Percentiles rank a stretch among this genome's conserved stretches.
Conservation (phyloP, 2,113 vertebrate species). For the Saccopteryx leptura region DNA sequence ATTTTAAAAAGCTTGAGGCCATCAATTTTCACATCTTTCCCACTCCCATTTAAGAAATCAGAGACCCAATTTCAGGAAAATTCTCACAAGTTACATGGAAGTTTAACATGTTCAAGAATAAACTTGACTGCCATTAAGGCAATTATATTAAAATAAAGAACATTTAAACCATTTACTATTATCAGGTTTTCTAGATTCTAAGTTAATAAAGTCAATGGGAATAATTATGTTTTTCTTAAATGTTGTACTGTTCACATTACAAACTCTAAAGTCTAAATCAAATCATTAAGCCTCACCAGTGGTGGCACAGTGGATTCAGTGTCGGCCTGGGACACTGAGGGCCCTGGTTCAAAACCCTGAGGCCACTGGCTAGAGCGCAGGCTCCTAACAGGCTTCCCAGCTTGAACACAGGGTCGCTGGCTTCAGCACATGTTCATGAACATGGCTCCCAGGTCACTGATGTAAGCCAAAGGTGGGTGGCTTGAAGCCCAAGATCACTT, state of each 20-base stretch:
- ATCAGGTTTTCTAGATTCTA: conserved; percentile 21
- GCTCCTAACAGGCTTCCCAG: too few species aligned
- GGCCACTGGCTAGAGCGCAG: too few species aligned
- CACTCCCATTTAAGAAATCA: conserved; percentile 67
- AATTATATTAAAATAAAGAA: conserved; percentile 63
- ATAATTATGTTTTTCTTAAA: conserved; percentile 33
- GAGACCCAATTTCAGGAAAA: conserved; percentile 67
- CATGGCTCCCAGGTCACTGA: too few species aligned
- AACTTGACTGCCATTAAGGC: conserved; percentile 23
- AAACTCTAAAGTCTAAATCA: conserved; percentile 47
- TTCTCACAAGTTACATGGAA: conserved; percentile 63
- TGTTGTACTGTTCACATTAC: conserved; percentile 1
- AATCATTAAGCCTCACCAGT: neutral
- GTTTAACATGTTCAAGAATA: conserved; percentile 44
- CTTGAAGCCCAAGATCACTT: too few species aligned
- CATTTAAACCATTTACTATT: neutral
- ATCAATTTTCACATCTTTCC: conserved; percentile 73
- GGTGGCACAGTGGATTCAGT: too few species aligned
- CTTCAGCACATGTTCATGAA: too few species aligned
- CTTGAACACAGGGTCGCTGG: too few species aligned
- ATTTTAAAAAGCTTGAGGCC: conserved; percentile 75
- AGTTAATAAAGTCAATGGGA: conserved; percentile 54
- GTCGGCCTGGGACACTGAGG: too few species aligned
- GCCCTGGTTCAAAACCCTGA: too few species aligned
- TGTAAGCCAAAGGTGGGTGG: too few species aligned